Evolutionary conservation across 2,888 invertebrate species (phyloP), one percentile per base, ranked within the genome.

Genomic region (Lobophora halterata): DNA sequence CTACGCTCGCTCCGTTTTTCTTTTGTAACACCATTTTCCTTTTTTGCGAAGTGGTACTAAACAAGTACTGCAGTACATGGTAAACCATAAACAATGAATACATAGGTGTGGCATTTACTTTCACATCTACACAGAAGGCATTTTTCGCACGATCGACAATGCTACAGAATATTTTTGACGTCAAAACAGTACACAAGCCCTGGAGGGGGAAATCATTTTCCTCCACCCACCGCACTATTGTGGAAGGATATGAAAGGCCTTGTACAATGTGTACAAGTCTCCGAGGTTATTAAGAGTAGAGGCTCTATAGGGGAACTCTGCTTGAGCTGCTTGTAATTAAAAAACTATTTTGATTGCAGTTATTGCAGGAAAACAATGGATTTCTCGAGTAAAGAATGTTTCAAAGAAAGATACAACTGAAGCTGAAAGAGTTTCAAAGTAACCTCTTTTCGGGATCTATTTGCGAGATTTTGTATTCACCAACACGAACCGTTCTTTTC

Each of bases 131-230:
- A n/a, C n/a, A n/a, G n/a, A n/a, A n/a, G n/a, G n/a, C 23, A 16
- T 33, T 24, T 17, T 5, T 17, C 24, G 24, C 12, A 29, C 11
- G 19, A 14, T 24, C 21, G 29, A 48, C 68, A 71, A 69, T 61
- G 47, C 55, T 21, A 31, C 36, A 39, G 55, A 61, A 65, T 68
- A 70, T 71, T 74, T 74, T 70, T 65, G 55, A 39, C 57, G 65
- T 65, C 60, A 70, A 42, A 31, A 32, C 63, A 56, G 71, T 68
- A 79, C 76, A 81, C 83, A 76, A 71, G 74, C 61, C n/a, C n/a
- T 54, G 49, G 61, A 57, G 65, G 72, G 65, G 61, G 72, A 82
- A 85, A 83, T 80, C 71, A 80, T 81, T 83, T 83, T 79, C 76
- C 65, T 67, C 65, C 58, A 54, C 58, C 67, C 67, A 58, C 69